Conservation (phyloP, 2,888 invertebrate species). For the Cabera pusaria region DNA sequence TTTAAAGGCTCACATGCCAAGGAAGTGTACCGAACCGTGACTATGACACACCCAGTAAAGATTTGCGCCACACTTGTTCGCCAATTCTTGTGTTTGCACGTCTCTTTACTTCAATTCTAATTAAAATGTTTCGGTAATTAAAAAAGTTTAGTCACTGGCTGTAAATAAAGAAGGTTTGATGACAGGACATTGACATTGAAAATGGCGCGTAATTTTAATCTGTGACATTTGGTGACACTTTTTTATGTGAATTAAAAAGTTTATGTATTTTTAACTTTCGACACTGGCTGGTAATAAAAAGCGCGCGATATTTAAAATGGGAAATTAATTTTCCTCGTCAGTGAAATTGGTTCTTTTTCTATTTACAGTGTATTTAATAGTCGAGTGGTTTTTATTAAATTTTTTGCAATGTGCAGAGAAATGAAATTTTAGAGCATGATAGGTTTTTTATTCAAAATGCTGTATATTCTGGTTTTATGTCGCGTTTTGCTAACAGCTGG, state of each 20-base stretch:
- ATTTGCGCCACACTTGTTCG: constrained; percentile 69
- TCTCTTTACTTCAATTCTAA: constrained; percentile 49
- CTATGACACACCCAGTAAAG: constrained; percentile 64
- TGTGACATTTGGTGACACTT: constrained; percentile 11
- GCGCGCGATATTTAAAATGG: too few relatives aligned
- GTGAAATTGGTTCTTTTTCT: constrained; percentile 6
- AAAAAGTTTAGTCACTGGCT: constrained; percentile 7
- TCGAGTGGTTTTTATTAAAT: too few relatives aligned
- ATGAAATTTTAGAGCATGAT: constrained; percentile 32
- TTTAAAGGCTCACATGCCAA: constrained; percentile 64
- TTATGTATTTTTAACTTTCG: too few relatives aligned
- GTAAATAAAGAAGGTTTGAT: constrained; percentile 11
- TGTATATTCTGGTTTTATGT: constrained; percentile 61
- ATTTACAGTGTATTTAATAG: too few relatives aligned
- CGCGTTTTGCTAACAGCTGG: constrained; percentile 64
- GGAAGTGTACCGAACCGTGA: constrained; percentile 65
- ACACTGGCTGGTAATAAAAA: too few relatives aligned
- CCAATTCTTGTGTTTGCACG: constrained; percentile 66
- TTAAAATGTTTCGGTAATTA: too few relatives aligned
- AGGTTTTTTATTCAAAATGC: constrained; percentile 58
- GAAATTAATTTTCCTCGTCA: too few relatives aligned
- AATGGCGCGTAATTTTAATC: constrained; percentile 16
- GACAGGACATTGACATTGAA: constrained; percentile 15
- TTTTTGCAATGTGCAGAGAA: constrained; percentile 8
- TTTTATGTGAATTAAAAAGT: too few relatives aligned